These are phyloP conservation scores for Carabus problematicus DNA, from an alignment of 2,888 invertebrate species.

Conservation along the genomic window DNA sequence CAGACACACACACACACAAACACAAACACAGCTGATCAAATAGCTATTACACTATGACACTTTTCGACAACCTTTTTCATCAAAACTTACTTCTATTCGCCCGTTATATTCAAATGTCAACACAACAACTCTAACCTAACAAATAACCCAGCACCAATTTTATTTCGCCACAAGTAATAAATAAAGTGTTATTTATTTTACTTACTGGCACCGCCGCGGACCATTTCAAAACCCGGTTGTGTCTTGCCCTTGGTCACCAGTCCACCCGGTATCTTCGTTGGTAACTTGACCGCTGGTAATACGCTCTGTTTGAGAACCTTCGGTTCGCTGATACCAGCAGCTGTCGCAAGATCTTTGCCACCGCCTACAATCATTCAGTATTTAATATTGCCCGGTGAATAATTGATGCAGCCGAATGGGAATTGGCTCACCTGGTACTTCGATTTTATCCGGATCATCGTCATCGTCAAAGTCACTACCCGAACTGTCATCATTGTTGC, in stretches of 20 bases:
- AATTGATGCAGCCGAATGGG: conserved; percentile 15
- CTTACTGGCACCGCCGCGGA: conserved; percentile 60
- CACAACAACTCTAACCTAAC: background rate
- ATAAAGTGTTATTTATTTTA: conserved; percentile 29
- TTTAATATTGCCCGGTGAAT: conserved; percentile 21
- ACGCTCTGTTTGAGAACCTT: conserved; percentile 51
- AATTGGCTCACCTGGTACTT: conserved; percentile 77
- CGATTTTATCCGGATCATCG: conserved; percentile 90
- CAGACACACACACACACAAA: background rate
- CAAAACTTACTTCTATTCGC: too few relatives aligned
- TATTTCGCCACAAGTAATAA: background rate
- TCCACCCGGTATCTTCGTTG: conserved; percentile 59
- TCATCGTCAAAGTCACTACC: conserved; percentile 83
- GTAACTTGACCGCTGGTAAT: conserved; percentile 47
- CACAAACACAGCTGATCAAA: background rate
- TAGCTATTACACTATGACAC: background rate
- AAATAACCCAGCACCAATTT: conserved; percentile 37
- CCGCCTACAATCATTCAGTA: conserved; percentile 68
- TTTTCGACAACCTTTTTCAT: background rate
- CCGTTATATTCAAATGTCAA: too few relatives aligned
- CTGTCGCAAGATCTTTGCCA: conserved; percentile 85
- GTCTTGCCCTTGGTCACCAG: conserved; percentile 60
- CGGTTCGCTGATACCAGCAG: conserved; percentile 67
- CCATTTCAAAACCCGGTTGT: conserved; percentile 65
- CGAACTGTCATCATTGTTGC: conserved; percentile 63